A percentile compares a stretch with the other conserved stretches of the same genome.
Evolutionary conservation across 2,113 vertebrate genomes (phyloP).

Genomic region (Cyprinodon variegatus): DNA sequence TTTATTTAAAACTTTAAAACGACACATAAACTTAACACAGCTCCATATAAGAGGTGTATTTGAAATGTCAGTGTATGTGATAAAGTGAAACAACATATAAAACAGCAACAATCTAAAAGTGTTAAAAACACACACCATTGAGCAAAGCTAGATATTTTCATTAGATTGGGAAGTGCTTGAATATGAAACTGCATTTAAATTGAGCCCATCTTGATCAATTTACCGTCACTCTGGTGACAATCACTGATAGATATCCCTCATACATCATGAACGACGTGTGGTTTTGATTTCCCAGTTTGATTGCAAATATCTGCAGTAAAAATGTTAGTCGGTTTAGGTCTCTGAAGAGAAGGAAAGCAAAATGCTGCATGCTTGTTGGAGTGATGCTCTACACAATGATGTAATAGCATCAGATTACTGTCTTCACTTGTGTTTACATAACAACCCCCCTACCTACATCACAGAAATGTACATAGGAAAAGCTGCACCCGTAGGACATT

Average conservation of each 20-base stretch:
- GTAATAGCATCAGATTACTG: constrained; percentile 36
- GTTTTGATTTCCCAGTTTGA: constrained; percentile 54
- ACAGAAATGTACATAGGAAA: constrained; percentile 31
- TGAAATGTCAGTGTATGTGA: no score
- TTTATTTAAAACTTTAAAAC: no score
- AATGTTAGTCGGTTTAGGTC: constrained; percentile 49
- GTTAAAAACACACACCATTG: no score
- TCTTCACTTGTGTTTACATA: constrained; percentile 36
- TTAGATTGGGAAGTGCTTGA: no score
- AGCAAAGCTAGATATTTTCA: no score
- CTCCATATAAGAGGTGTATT: no score
- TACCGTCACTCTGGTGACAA: constrained; percentile 63
- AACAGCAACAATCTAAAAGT: no score
- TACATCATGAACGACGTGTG: constrained; percentile 56
- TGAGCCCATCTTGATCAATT: constrained; percentile 51
- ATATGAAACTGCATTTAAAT: constrained; percentile 20
- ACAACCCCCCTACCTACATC: constrained; percentile 17
- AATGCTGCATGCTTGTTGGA: constrained; percentile 27
- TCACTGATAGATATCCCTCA: constrained; percentile 64
- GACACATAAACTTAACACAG: constrained; percentile 15
- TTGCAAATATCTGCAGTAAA: constrained; percentile 35
- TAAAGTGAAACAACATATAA: no score
- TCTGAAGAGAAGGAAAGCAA: constrained; percentile 46
- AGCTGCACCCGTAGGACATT: constrained; percentile 49
- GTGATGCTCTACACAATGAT: constrained; percentile 26